A percentile compares a stretch with the other conserved stretches of the same genome.
phyloP scores from a whole-genome alignment of 2,797 vertebrate species.

The Anableps anableps region DNA sequence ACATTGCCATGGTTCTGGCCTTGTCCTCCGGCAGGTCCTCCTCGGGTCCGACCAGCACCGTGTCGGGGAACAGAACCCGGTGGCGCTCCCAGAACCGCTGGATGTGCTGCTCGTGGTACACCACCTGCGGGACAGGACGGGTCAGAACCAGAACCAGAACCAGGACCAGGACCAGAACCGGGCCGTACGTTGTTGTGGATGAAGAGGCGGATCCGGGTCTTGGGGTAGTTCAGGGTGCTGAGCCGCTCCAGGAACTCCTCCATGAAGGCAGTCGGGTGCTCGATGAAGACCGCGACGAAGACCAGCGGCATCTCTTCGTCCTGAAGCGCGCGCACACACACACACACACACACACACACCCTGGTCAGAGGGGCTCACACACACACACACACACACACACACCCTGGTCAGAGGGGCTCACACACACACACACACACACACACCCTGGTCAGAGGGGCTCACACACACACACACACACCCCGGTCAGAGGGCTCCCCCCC shows the following conservation, averaged over 20 bases:
- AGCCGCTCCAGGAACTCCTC: slow-evolving; percentile 87
- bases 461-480: too few species aligned
- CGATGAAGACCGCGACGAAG: slow-evolving; percentile 85
- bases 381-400: too few species aligned
- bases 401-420: too few species aligned
- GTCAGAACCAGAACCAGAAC: background rate
- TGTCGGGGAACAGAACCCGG: slow-evolving; percentile 73
- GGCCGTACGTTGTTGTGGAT: slow-evolving; percentile 86
- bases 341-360: too few species aligned
- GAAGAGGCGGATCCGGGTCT: slow-evolving; percentile 79
- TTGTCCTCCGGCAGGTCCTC: slow-evolving; percentile 83
- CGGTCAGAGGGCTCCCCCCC: too few species aligned
- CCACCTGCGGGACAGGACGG: slow-evolving; percentile 75
- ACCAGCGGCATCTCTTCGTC: slow-evolving; percentile 84
- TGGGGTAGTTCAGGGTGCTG: slow-evolving; percentile 82
- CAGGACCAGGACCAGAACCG: slow-evolving; percentile 77
- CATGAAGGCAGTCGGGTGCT: slow-evolving; percentile 87
- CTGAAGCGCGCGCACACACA: slow-evolving; percentile 55
- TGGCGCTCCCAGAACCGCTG: slow-evolving; percentile 82
- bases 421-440: too few species aligned
- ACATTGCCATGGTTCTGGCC: slow-evolving; percentile 89
- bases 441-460: too few species aligned
- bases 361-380: too few species aligned
- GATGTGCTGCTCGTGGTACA: slow-evolving; percentile 87
- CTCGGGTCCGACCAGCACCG: slow-evolving; percentile 86